phyloP scores from a whole-genome alignment of 2,797 vertebrate species.

The Lemur catta region DNA sequence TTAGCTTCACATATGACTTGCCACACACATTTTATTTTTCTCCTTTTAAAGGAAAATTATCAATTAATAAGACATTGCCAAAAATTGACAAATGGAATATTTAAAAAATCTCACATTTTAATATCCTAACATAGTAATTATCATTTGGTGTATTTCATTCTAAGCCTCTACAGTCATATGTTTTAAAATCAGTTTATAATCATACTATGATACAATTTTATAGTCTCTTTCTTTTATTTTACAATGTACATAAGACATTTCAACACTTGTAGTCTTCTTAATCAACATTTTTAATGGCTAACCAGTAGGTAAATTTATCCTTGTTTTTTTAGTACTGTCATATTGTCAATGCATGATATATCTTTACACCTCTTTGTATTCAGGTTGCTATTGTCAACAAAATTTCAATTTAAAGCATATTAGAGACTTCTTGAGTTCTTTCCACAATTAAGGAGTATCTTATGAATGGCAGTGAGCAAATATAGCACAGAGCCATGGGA shows the following conservation, averaged over 20 bases:
- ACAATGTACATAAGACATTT: not conserved
- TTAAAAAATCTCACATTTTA: not conserved
- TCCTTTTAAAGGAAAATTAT: not conserved
- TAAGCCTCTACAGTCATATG: not conserved
- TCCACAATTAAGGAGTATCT: not conserved
- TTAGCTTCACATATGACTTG: not conserved
- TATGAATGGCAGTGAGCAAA: not conserved
- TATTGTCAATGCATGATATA: not conserved
- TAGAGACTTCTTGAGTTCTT: not conserved
- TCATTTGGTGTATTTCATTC: not conserved
- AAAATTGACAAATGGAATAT: not conserved
- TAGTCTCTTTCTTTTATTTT: not conserved
- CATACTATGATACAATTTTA: not conserved
- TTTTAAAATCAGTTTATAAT: not conserved
- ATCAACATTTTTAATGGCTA: not conserved
- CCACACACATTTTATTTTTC: not conserved
- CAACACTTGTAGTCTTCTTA: not conserved
- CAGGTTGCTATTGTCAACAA: not conserved
- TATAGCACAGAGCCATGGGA: fast-evolving
- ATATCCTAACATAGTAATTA: not conserved
- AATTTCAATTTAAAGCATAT: not conserved
- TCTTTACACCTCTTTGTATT: not conserved
- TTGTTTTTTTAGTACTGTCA: not conserved
- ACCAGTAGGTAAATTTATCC: not conserved
- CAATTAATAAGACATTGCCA: not conserved